phyloP scores from a whole-genome alignment of 2,888 invertebrate species.

The Thelaira solivaga region DNA sequence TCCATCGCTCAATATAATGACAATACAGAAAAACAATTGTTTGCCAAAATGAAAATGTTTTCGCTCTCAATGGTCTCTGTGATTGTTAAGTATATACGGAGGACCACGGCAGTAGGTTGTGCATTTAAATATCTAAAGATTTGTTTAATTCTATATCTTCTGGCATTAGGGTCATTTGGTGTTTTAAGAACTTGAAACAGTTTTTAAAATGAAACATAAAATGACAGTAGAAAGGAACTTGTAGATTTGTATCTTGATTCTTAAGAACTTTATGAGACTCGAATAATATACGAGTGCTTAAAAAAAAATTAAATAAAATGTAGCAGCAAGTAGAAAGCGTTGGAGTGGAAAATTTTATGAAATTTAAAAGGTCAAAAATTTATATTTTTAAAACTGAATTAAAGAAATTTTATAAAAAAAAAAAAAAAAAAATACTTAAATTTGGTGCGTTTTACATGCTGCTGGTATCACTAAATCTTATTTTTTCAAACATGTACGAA shows the following conservation, averaged over 20 bases:
- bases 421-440: no score
- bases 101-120: conserved; percentile 13
- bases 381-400: no score
- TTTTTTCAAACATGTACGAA: no score
- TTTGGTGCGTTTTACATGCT: no score
- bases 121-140: conserved; percentile 40
- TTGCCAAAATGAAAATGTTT: conserved; percentile 38
- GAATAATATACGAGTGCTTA: not conserved
- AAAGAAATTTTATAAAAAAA: no score
- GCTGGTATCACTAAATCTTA: no score
- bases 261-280: conserved; percentile 54
- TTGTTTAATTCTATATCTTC: conserved; percentile 38
- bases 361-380: no score
- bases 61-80: conserved; percentile 31
- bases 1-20: conserved; percentile 76
- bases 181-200: conserved; percentile 19
- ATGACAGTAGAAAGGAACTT: conserved; percentile 39
- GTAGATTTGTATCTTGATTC: conserved; percentile 60
- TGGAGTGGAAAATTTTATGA: no score
- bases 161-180: conserved; percentile 54
- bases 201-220: not conserved
- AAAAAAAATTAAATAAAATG: no score
- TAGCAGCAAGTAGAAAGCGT: no score
- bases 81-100: conserved; percentile 13
- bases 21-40: conserved; percentile 74